Evolutionary conservation across 1,140 invertebrate genomes (phyloP), one percentile per base, ranked within the genome.

Genomic region (Drosophila bocki): DNA sequence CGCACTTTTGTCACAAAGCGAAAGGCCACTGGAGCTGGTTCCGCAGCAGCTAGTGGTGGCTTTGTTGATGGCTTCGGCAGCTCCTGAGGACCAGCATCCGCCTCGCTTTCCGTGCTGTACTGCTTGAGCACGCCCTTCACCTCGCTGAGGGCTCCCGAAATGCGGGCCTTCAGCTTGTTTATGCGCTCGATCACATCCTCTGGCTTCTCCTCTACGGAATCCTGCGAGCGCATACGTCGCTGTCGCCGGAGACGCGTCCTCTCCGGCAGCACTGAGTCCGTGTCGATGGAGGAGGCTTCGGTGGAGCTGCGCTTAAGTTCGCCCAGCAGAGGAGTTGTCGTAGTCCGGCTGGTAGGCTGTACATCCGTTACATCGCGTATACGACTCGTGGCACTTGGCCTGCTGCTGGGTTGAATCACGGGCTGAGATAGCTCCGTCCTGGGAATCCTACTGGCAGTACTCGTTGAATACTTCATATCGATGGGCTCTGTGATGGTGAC

Each of bases 81-180:
- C 51, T 54, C 53, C 13, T 54, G 53, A 19, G 45, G 35, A 0
- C 69, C 68, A 5, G 63, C 51, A 33, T 84, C 80, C 9, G 75
- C 75, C 35, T 88, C 83, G 15, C 76, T 78, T 33, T 92, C 91
- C 2, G 86, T 90, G 59, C 91, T 92, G 48, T 92, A 92, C 44
- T 92, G 86, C 50, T 91, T 92, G 1, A 92, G 65, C 9, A 92
- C 91, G 1, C 70, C 78, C 44, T 92, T 92, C 0, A 92, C 91
- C 50, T 92, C 91, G 29, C 75, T 92, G 0, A 92, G 61, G 0
- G 91, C 84, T 0, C 81, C 92, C 1, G 91, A 80, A 22, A 92
- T 92, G 26, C 91, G 85, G 3, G 84, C 91, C 26, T 91, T 88
- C 0, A 92, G 71, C 19, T 86, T 91, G 58, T 92, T 92, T 3